Base-by-base conservation (phyloP, 92 coral and sea anemone species). In the Zoanthus solanderi region DNA sequence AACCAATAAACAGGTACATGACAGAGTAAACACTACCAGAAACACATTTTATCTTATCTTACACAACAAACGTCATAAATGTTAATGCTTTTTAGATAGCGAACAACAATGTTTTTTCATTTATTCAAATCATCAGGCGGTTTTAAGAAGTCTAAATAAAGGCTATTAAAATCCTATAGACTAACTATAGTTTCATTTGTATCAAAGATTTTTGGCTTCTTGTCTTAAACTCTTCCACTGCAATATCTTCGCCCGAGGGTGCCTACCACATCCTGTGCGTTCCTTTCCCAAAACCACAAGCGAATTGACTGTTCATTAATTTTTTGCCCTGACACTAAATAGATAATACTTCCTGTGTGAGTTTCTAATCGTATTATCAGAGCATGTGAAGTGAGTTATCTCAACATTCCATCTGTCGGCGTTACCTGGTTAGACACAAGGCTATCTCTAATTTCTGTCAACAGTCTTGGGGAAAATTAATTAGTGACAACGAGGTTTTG, bases 381-480 rank as follows among this genome's bases (percentile, higher is more conserved):
- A 47, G 63, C 74, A 66, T 81, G 85, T 66, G 85, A 81, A 42
- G 56, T 12, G 45, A 65, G 85, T 81, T 81, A 81, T 81, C 85
- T 81, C 74, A 31, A 53, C 73, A 81, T 81, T 66, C 85, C 85
- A 81, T 81, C 85, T 81, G 85, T 81, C 85, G 85, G 85, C 85
- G 15, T 81, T 16, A 48, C 45, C 85, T 81, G 85, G 75, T 81
- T 81, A 81, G 85, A 42, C 74, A 34, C 30, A 13, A 23, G 30
- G 34, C 67, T 46, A 81, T 81, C 75, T 28, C 14, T 61, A 65
- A 44, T 13, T 44, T 81, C 85, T 81, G 85, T 81, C 85, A 81
- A 81, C 85, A 81, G 63, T 81, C 65, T 81, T 56, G 85, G 60
- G 61, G 29, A 73, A 81, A 81, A 81, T 81, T 81, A 81, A 81